Evolutionary conservation across 2,888 invertebrate species (phyloP), one percentile per base, ranked within the genome.

Genomic region (Atethmia centrago): DNA sequence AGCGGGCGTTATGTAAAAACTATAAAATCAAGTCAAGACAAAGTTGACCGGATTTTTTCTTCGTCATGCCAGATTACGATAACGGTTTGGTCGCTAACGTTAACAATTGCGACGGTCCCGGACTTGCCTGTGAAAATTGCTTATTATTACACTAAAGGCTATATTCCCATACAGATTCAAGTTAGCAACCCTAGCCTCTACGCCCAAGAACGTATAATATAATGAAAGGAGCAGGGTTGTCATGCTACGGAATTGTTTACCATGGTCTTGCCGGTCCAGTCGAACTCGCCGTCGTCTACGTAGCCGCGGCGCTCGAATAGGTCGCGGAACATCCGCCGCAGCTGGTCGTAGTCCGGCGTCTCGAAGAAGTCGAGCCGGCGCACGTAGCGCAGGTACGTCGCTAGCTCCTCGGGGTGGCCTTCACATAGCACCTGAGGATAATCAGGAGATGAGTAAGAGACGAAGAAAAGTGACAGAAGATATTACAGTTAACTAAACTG

Each of bases 271-370:
- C 99, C 99, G 95, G 99, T 98, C 99, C 99, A 99, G 96, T 99
- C 99, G 96, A 99, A 99, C 94, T 99, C 98, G 88, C 98, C 98
- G 95, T 99, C 99, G 95, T 98, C 98, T 89, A 97, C 97, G 95
- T 98, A 98, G 87, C 98, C 98, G 94, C 98, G 98, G 88, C 98
- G 97, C 90, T 98, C 98, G 96, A 98, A 99, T 91, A 99, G 97
- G 95, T 98, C 98, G 94, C 98, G 98, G 97, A 99, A 99, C 96
- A 99, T 97, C 95, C 98, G 98, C 92, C 99, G 97, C 95, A 99
- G 97, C 97, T 99, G 99, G 96, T 99, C 99, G 97, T 99, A 99
- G 97, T 99, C 99, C 77, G 99, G 99, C 88, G 99, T 99, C 97
- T 99, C 99, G 97, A 99, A 99, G 97, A 99, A 99, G 97, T 99